Conservation (phyloP, 2,113 vertebrate genomes). For the Ammodytes marinus region DNA sequence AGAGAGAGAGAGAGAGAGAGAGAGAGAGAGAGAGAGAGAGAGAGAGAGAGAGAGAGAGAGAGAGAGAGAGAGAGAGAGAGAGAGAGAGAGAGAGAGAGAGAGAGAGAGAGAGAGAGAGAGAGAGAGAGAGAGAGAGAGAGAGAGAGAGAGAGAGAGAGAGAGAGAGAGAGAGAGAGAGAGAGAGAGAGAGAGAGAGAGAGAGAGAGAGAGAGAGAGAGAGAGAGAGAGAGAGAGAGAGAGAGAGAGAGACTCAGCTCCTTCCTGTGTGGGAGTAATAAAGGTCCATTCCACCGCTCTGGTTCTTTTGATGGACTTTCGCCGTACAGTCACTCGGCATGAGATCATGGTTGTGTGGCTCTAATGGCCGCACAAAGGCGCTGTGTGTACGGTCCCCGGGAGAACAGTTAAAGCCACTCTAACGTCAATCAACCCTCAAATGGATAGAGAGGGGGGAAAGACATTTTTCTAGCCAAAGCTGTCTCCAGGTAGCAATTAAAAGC, state of each 20-base stretch:
- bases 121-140: too few relatives aligned
- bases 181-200: slow-evolving; percentile 62
- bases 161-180: too few relatives aligned
- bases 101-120: too few relatives aligned
- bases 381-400: slow-evolving; percentile 64
- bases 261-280: slow-evolving; percentile 74
- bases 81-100: too few relatives aligned
- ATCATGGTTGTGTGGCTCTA: slow-evolving; percentile 69
- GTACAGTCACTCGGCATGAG: slow-evolving; percentile 68
- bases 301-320: slow-evolving; percentile 66
- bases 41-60: too few relatives aligned
- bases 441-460: slow-evolving; percentile 27
- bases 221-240: slow-evolving; percentile 3
- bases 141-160: too few relatives aligned
- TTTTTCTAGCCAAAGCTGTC: slow-evolving; percentile 60
- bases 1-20: neutral
- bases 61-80: too few relatives aligned
- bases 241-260: slow-evolving; percentile 46
- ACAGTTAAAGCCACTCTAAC: slow-evolving; percentile 62
- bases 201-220: slow-evolving; percentile 41
- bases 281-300: slow-evolving; percentile 55
- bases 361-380: slow-evolving; percentile 71
- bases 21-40: slow-evolving; percentile 6
- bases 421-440: slow-evolving; percentile 71
- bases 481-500: slow-evolving; percentile 75